Percentiles rank a stretch among this genome's conserved stretches.
phyloP scores from a whole-genome alignment of 1,140 invertebrate genomes.

The Drosophila pruinosa region DNA sequence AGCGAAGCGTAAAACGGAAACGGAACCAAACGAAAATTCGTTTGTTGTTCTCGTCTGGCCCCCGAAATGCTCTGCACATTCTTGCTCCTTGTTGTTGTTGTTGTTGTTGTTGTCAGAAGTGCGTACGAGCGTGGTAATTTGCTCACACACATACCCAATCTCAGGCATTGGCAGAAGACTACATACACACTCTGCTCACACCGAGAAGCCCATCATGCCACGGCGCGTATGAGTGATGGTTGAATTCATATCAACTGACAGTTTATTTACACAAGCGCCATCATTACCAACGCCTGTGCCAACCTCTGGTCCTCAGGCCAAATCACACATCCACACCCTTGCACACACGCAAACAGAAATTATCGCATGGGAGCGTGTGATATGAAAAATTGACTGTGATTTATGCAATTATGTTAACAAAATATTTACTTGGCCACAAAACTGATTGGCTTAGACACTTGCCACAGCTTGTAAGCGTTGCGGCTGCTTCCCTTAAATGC shows the following conservation, averaged over 20 bases:
- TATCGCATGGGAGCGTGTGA: conserved; percentile 43
- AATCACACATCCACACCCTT: conserved; percentile 13
- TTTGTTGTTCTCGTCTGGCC: conserved; percentile 46
- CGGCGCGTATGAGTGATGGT: conserved; percentile 71
- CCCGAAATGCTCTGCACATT: not conserved
- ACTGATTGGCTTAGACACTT: conserved; percentile 53
- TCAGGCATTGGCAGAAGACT: conserved; percentile 6
- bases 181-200: not conserved
- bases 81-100: conserved; percentile 5
- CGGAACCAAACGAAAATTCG: conserved; percentile 54
- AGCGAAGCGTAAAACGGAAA: conserved; percentile 24
- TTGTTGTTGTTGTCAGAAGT: conserved; percentile 46
- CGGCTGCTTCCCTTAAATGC: conserved; percentile 23
- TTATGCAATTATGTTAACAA: conserved; percentile 79
- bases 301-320: conserved; percentile 10
- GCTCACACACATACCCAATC: conserved; percentile 44
- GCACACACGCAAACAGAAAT: conserved; percentile 40
- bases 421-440: conserved; percentile 73
- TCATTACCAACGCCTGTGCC: conserved; percentile 53
- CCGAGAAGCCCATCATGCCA: not conserved
- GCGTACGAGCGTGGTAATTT: conserved; percentile 73
- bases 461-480: conserved; percentile 18
- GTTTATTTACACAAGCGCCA: conserved; percentile 76
- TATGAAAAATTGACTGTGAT: conserved; percentile 77
- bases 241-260: conserved; percentile 76